These are phyloP conservation scores for Drosophila nikananu DNA, from an alignment of 1,140 invertebrate genomes.

Conservation along the genomic window DNA sequence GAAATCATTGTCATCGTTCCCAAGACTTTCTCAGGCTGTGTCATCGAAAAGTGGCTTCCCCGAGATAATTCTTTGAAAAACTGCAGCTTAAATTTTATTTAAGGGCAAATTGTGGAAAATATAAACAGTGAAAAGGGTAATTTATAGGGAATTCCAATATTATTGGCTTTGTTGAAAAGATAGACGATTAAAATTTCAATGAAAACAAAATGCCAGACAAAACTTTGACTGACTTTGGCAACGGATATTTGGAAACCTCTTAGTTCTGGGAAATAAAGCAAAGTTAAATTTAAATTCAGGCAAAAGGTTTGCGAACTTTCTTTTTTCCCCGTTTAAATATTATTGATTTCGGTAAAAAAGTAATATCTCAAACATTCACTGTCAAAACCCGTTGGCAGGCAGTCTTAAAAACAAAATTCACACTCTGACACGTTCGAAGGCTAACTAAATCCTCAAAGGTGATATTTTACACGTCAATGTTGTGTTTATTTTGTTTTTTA, in stretches of 20 bases:
- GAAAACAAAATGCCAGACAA: neutral
- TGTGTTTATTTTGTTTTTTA: slow-evolving; percentile 37
- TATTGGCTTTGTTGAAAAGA: neutral
- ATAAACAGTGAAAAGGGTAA: neutral
- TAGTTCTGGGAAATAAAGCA: neutral
- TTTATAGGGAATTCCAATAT: neutral
- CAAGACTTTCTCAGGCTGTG: slow-evolving; percentile 3
- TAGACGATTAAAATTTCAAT: neutral
- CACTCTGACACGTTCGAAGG: slow-evolving; percentile 1
- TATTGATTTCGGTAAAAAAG: slow-evolving; percentile 1
- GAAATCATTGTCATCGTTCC: slow-evolving; percentile 11
- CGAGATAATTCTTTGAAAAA: neutral
- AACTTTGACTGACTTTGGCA: neutral
- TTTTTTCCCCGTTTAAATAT: neutral
- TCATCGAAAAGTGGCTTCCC: slow-evolving; percentile 5
- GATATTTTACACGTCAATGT: slow-evolving; percentile 44
- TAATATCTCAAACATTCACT: slow-evolving; percentile 1
- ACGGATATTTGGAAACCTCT: no score
- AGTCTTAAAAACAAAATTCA: slow-evolving; percentile 2
- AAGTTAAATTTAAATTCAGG: neutral
- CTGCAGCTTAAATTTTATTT: neutral
- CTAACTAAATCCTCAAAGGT: slow-evolving; percentile 18
- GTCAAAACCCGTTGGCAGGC: neutral
- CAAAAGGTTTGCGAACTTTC: neutral
- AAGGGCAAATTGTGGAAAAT: neutral